Base-by-base conservation (phyloP, 2,797 vertebrate genomes). In the Halcyon smyrnensis region DNA sequence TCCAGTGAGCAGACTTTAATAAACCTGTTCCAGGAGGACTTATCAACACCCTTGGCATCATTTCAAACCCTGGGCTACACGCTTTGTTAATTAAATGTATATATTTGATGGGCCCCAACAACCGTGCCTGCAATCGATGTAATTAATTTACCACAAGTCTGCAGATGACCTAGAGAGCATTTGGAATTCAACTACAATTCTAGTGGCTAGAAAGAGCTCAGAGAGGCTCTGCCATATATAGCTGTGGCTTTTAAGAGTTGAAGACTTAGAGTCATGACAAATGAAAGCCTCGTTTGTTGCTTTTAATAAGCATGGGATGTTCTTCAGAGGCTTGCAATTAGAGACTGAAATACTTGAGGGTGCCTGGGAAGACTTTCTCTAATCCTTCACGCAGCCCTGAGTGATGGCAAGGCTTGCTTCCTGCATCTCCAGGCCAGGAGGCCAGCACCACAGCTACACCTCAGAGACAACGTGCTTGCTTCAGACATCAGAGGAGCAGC, bases 231-330 rank as follows among this genome's bases (percentile, higher is more conserved):
- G 71, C 84, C 3, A 4, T 45, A 89, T 56, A 62, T 27, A 96
- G 83, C 53, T 87, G 74, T 0, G 48, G 93, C 77, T 92, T 89
- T 91, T 87, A 90, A 87, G 77, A 90, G 77, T 82, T 67, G 68
- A 95, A 96, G 86, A 37, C 78, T 54, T 74, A 30, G 39, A 93
- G 75, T 84, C 32, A 80, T 30, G 74, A 89, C 79, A 83, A 90
- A 93, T 82, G 65, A 94, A 91, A 71, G 54, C 54, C 15, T 87
- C 12, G 1, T 84, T 90, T 81, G 81, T 90, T 95, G 86, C 46
- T 97, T 97, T 96, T 96, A 97, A 96, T 93, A 94, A 93, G 71
- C 68, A 88, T 80, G 74, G 87, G 89, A 79, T 83, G 56, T 79
- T 89, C 56, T 97, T 97, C 32, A 39, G 18, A 94, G 88, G 37